Evolutionary conservation across 2,113 vertebrate species (phyloP).

Genomic region (Grus americana): DNA sequence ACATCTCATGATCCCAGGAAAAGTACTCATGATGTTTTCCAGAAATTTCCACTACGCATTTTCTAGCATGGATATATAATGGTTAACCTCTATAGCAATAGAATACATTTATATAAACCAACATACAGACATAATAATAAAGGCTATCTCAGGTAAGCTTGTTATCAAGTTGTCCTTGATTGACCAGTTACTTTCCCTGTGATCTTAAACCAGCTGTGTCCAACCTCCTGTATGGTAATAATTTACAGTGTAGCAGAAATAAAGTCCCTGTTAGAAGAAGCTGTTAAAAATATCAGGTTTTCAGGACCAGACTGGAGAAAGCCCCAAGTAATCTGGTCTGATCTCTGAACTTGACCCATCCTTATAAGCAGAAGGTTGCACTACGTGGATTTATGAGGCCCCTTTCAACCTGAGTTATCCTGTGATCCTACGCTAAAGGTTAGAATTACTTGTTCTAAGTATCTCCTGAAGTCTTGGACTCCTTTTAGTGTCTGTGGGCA

Average conservation of each 20-base stretch:
- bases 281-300: background rate
- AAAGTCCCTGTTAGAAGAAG: background rate
- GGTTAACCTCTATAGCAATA: background rate
- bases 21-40: background rate
- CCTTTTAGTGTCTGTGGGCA: background rate
- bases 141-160: background rate
- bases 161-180: background rate
- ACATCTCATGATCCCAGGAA: background rate
- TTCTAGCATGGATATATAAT: background rate
- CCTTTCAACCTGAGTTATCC: background rate
- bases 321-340: background rate
- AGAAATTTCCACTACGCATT: background rate
- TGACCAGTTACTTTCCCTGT: background rate
- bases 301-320: background rate
- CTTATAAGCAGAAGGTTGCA: background rate
- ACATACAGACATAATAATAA: background rate
- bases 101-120: background rate
- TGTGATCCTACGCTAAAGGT: background rate
- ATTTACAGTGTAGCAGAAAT: background rate
- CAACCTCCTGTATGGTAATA: background rate
- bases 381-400: background rate
- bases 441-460: background rate
- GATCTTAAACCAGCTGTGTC: background rate
- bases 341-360: background rate
- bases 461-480: background rate